A percentile compares a stretch with the other conserved stretches of the same genome.
phyloP scores from a whole-genome alignment of 30 jellyfish, hydroid and myxozoan species.

The Haliclystus octoradiatus region DNA sequence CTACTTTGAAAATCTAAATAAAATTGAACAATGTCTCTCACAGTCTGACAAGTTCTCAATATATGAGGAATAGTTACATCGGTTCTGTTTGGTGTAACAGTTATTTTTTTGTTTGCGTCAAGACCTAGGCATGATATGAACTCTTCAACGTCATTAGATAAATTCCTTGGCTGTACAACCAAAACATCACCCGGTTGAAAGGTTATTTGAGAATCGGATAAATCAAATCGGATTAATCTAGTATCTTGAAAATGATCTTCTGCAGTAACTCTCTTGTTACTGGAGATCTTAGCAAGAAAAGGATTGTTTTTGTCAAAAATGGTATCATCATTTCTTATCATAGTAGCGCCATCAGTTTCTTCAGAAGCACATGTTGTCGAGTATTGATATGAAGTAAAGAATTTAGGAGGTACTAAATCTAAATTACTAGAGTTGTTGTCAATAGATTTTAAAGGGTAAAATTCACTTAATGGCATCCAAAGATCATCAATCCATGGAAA shows the following conservation, averaged over 20 bases:
- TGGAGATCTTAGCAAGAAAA: slow-evolving; percentile 28
- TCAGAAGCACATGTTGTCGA: neutral
- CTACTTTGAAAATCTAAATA: slow-evolving; percentile 75
- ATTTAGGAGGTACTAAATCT: neutral
- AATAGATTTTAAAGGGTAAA: slow-evolving; percentile 58
- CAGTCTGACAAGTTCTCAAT: slow-evolving; percentile 33
- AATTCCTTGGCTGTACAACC: slow-evolving; percentile 72
- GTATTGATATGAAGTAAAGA: no score
- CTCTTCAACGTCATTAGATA: slow-evolving; percentile 44
- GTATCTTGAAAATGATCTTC: slow-evolving; percentile 82
- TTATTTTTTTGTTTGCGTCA: slow-evolving; percentile 29
- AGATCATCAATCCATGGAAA: slow-evolving; percentile 77
- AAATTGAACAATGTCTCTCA: slow-evolving; percentile 26
- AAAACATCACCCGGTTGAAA: slow-evolving; percentile 95
- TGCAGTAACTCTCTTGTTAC: slow-evolving; percentile 50
- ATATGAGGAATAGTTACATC: slow-evolving; percentile 39
- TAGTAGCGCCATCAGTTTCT: neutral
- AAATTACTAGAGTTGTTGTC: neutral
- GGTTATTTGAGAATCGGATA: slow-evolving; percentile 38
- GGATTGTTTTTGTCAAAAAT: slow-evolving; percentile 34
- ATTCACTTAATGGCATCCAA: slow-evolving; percentile 19
- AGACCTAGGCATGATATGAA: slow-evolving; percentile 42
- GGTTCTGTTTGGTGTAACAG: slow-evolving; percentile 12
- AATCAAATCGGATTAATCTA: slow-evolving; percentile 46
- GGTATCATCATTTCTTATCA: neutral